Evolutionary conservation across 2,888 invertebrate genomes (phyloP).

Genomic region (Laothoe populi): DNA sequence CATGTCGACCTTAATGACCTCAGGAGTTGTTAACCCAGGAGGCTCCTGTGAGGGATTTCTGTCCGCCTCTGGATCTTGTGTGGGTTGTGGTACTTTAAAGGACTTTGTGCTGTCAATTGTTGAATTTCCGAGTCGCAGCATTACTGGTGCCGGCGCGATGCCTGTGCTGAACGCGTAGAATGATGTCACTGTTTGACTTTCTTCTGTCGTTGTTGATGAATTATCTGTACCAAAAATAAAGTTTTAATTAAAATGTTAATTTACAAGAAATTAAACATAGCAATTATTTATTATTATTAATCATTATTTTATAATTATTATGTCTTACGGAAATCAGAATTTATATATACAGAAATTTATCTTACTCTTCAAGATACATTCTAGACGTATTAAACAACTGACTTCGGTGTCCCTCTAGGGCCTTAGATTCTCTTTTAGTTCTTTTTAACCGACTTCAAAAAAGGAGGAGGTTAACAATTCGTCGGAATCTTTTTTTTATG

Average conservation of each 20-base stretch:
- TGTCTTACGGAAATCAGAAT: too few species aligned
- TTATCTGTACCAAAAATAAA: slow-evolving; percentile 53
- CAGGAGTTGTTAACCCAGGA: slow-evolving; percentile 27
- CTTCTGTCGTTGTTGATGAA: slow-evolving; percentile 57
- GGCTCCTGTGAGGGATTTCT: slow-evolving; percentile 27
- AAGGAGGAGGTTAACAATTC: too few species aligned
- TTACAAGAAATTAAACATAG: too few species aligned
- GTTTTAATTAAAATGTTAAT: not conserved
- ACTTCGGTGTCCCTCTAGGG: too few species aligned
- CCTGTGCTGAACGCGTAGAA: slow-evolving; percentile 76
- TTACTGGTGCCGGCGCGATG: slow-evolving; percentile 70
- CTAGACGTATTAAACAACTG: too few species aligned
- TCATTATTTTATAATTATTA: too few species aligned
- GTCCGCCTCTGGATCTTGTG: slow-evolving; percentile 39
- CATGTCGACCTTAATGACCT: slow-evolving; percentile 51
- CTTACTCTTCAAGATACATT: too few species aligned
- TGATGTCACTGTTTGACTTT: slow-evolving; percentile 71
- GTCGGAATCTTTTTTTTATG: too few species aligned
- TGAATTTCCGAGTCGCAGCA: slow-evolving; percentile 79
- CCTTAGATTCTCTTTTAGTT: too few species aligned
- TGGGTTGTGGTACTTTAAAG: slow-evolving; percentile 76
- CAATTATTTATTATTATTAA: too few species aligned
- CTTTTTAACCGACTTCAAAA: too few species aligned
- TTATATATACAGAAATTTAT: too few species aligned
- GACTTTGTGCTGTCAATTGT: slow-evolving; percentile 81